Base-by-base conservation (phyloP, 2,113 vertebrate species). In the Perca flavescens region DNA sequence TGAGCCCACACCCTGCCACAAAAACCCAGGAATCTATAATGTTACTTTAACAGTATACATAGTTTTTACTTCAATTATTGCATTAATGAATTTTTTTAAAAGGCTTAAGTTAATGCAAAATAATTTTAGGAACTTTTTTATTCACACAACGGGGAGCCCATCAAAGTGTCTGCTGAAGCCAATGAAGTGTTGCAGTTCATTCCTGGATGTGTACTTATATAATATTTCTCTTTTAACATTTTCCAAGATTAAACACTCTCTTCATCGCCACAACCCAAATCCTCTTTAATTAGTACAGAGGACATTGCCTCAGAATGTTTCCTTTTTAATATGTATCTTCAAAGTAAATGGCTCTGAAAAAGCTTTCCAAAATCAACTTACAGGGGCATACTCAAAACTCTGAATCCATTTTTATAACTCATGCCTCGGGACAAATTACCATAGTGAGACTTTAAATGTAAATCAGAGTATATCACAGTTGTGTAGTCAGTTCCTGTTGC, bases 321-420 rank as follows among this genome's bases (percentile, higher is more conserved):
- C 47, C 83, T 68, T 78, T 84, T 10, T 43, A 53, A 71, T n/a
- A 72, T 75, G 80, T 80, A 83, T 88, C 86, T 80, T 89, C 86
- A 89, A 88, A 88, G 87, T 79, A 69, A 75, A 76, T 2, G 43
- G 43, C 76, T 69, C 57, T 31, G 34, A 52, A 78, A 67, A 62
- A 65, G 62, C 52, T 69, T 54, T 28, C 11, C 6, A 0, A 82
- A 70, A 65, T 25, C 71, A 85, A 66, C 36, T 56, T 79, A 72
- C 36, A 74, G 17, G 60, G 49, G 53, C 77, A 22, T 14, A 25
- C 47, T 71, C 67, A 36, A 74, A 88, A 64, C 31, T 40, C 60
- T 8, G 13, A 40, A 62, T 79, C 53, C 31, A 67, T 47, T 66
- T 77, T 67, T n/a, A 77, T 25, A 73, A 40, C 17, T 17, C 1